Conservation (phyloP, 2,888 invertebrate species). For the Resseliella maxima region DNA sequence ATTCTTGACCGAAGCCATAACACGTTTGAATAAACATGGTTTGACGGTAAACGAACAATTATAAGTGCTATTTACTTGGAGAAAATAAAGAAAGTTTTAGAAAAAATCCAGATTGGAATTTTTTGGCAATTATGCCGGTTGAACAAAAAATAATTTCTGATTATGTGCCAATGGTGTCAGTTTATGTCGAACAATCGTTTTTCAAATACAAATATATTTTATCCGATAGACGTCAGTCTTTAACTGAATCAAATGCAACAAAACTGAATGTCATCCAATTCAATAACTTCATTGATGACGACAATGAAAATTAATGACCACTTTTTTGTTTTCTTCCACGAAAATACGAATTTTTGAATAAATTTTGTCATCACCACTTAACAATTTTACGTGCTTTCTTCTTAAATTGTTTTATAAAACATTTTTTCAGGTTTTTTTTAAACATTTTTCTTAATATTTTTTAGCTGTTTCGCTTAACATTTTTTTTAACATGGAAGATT, state of each 20-base stretch:
- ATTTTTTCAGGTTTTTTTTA: not conserved
- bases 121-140: not conserved
- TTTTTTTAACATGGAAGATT: too few relatives aligned
- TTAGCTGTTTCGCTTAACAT: not conserved
- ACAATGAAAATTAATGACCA: too few relatives aligned
- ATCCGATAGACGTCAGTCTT: not conserved
- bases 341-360: too few relatives aligned
- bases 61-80: not conserved
- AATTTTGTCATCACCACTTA: not conserved
- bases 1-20: constrained; percentile 13
- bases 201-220: too few relatives aligned
- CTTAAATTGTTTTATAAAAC: not conserved
- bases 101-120: constrained; percentile 5
- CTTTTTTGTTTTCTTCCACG: too few relatives aligned
- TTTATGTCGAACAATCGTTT: not conserved
- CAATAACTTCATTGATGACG: not conserved
- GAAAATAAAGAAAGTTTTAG: not conserved
- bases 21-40: not conserved
- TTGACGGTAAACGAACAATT: not conserved
- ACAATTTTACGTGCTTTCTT: not conserved
- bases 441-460: not conserved
- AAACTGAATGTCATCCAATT: not conserved
- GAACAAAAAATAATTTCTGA: not conserved
- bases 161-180: not conserved
- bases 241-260: not conserved